Percentiles rank a stretch among this genome's conserved stretches.
phyloP scores from a whole-genome alignment of 2,888 invertebrate genomes.

The Hanleya hanleyi region DNA sequence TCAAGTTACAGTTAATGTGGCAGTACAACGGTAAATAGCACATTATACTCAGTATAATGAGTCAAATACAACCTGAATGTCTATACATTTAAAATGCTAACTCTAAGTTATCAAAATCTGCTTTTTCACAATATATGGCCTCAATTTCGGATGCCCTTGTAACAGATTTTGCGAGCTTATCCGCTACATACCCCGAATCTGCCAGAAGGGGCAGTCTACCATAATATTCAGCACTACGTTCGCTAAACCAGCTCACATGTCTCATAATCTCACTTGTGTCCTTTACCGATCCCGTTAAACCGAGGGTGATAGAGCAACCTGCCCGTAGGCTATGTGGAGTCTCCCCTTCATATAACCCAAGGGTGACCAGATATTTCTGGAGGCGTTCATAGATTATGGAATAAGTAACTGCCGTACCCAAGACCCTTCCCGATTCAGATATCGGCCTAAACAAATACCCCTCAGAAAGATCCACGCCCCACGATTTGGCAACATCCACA shows the following conservation, averaged over 20 bases:
- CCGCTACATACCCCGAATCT: background rate
- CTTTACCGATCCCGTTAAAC: background rate
- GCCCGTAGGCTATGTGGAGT: background rate
- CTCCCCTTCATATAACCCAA: background rate
- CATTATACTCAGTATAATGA: no score
- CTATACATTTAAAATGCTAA: no score
- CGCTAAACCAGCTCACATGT: background rate
- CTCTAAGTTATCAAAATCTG: no score
- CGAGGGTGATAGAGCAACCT: background rate
- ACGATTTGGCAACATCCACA: background rate
- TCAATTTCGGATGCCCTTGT: background rate
- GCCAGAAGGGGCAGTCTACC: background rate
- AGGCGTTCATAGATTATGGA: background rate
- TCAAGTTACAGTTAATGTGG: no score
- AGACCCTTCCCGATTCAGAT: background rate
- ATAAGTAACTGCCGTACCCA: background rate
- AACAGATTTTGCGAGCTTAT: background rate
- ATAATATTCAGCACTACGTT: background rate
- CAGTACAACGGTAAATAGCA: no score
- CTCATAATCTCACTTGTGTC: background rate
- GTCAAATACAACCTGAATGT: no score
- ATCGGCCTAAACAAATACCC: conserved; percentile 9
- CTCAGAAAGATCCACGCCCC: background rate
- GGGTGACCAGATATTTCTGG: background rate
- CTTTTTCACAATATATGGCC: no score